These are phyloP conservation scores for Solenopsis invicta DNA, from an alignment of 1,140 invertebrate genomes.

Conservation along the genomic window DNA sequence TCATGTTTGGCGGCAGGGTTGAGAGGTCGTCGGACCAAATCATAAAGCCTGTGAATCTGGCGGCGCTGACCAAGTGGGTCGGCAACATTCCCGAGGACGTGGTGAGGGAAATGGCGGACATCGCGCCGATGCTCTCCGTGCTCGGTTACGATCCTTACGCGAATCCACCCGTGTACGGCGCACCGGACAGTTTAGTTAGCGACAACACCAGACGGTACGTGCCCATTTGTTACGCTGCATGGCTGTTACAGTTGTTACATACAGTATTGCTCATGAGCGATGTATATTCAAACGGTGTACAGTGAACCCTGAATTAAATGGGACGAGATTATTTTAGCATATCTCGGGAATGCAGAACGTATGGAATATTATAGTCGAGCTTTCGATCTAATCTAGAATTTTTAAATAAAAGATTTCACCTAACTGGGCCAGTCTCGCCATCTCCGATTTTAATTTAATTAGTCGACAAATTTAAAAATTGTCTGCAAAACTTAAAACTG, in stretches of 20 bases:
- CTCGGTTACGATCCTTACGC: constrained; percentile 97
- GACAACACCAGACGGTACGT: constrained; percentile 90
- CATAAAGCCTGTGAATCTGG: constrained; percentile 98
- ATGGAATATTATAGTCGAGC: not conserved
- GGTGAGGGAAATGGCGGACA: constrained; percentile 94
- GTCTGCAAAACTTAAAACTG: no score
- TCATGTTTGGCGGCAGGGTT: constrained; percentile 89
- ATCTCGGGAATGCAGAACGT: not conserved
- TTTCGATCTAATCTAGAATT: constrained; percentile 1
- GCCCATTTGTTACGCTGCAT: constrained; percentile 25
- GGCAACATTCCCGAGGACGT: constrained; percentile 97
- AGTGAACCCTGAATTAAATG: not conserved
- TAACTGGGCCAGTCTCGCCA: no score
- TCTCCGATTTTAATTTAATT: no score
- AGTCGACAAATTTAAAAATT: no score
- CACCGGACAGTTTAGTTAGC: constrained; percentile 94
- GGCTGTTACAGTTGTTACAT: constrained; percentile 45
- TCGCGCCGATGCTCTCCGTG: constrained; percentile 96
- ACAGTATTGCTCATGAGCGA: constrained; percentile 13
- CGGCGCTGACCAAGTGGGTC: constrained; percentile 99
- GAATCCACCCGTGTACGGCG: constrained; percentile 97
- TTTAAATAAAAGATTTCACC: not conserved
- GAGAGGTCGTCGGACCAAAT: constrained; percentile 99
- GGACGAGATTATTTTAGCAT: constrained; percentile 6
- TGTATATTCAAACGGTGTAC: constrained; percentile 1